Conservation (phyloP, 2,888 invertebrate genomes). For the Andrena flavipes region DNA sequence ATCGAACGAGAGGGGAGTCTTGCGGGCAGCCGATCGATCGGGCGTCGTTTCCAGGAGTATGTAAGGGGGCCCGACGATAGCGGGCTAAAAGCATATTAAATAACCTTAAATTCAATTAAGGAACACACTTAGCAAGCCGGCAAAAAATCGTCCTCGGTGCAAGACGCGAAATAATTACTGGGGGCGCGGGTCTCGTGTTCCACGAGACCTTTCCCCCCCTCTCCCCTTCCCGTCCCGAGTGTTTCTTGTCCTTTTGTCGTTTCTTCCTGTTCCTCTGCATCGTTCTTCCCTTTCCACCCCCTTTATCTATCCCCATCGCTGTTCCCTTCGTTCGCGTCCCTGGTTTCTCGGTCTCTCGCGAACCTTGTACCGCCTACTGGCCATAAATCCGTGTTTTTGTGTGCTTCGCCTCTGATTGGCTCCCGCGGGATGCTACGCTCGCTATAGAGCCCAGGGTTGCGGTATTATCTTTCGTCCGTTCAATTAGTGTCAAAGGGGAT, state of each 20-base stretch:
- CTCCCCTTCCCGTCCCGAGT: slow-evolving; percentile 13
- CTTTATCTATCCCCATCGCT: slow-evolving; percentile 38
- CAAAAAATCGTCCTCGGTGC: slow-evolving; percentile 76
- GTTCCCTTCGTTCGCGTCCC: slow-evolving; percentile 6
- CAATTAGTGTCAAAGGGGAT: slow-evolving; percentile 75
- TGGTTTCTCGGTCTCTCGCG: slow-evolving; percentile 27
- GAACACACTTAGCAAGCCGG: slow-evolving; percentile 76
- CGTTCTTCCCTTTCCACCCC: not conserved
- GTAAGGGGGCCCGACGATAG: slow-evolving; percentile 63
- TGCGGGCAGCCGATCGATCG: slow-evolving; percentile 56
- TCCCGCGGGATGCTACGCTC: slow-evolving; percentile 70
- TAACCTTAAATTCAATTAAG: slow-evolving; percentile 83
- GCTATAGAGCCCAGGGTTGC: slow-evolving; percentile 34
- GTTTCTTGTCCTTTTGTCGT: slow-evolving; percentile 1
- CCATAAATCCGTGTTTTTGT: slow-evolving; percentile 82
- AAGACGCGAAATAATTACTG: slow-evolving; percentile 80
- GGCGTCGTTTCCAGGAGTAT: slow-evolving; percentile 68
- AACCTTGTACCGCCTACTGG: slow-evolving; percentile 75
- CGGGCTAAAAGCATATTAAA: slow-evolving; percentile 80
- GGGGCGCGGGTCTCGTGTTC: slow-evolving; percentile 57
- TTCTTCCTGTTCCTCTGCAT: slow-evolving; percentile 3
- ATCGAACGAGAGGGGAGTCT: slow-evolving; percentile 3
- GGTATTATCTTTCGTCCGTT: slow-evolving; percentile 72
- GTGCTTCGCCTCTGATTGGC: slow-evolving; percentile 75
- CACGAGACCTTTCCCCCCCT: slow-evolving; percentile 27